These are phyloP conservation scores for Vireo altiloquus DNA, from an alignment of 2,113 vertebrate species.

Conservation along the genomic window DNA sequence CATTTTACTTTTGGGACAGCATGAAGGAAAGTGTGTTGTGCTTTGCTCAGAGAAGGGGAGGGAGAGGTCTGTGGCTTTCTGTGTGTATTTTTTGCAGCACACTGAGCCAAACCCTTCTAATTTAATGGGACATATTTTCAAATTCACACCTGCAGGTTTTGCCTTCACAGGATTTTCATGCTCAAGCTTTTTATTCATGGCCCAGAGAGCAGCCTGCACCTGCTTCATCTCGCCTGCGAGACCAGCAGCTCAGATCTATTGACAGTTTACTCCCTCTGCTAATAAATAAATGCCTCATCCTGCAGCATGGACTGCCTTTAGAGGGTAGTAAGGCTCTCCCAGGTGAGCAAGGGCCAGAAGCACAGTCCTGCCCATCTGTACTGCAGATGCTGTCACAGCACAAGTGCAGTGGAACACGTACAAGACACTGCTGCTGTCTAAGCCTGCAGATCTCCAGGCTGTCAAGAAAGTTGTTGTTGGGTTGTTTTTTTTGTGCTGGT, in stretches of 20 bases:
- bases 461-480: not conserved
- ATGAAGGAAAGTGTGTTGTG: not conserved
- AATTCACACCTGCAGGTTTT: constrained; percentile 35
- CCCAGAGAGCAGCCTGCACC: not conserved
- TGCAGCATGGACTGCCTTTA: not conserved
- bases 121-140: not conserved
- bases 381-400: not conserved
- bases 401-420: not conserved
- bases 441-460: not conserved
- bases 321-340: not conserved
- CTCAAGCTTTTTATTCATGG: not conserved
- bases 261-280: not conserved
- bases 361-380: not conserved
- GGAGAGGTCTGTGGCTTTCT: not conserved
- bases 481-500: not conserved
- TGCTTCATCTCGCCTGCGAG: not conserved
- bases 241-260: not conserved
- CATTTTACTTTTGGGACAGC: not conserved
- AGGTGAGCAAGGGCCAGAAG: not conserved
- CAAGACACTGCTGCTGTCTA: not conserved
- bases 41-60: not conserved
- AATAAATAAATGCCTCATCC: not conserved
- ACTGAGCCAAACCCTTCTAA: not conserved
- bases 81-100: not conserved
- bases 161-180: not conserved